Evolutionary conservation across 2,888 invertebrate genomes (phyloP).

Genomic region (Protodeltote pygarga): DNA sequence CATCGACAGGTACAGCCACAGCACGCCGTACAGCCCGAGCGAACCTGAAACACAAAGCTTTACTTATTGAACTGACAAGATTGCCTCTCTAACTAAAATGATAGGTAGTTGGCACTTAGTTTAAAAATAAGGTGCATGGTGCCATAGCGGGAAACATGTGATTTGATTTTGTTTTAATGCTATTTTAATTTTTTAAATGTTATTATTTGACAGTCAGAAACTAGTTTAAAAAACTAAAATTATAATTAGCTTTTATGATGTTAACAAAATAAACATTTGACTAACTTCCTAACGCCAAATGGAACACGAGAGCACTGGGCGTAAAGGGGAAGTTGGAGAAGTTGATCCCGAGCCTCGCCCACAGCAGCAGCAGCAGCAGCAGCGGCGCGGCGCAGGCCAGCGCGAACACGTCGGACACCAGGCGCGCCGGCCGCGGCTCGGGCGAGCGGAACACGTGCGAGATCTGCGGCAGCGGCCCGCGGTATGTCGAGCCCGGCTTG

Average conservation of each 20-base stretch:
- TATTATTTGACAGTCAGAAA: too few species aligned
- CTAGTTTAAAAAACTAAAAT: too few species aligned
- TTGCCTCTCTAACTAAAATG: too few species aligned
- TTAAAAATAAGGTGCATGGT: too few species aligned
- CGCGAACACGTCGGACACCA: conserved; percentile 97
- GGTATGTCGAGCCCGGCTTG: conserved; percentile 28
- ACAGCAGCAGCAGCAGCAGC: conserved; percentile 93
- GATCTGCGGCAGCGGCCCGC: conserved; percentile 87
- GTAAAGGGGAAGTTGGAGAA: conserved; percentile 93
- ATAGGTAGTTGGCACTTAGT: too few species aligned
- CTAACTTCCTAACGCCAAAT: conserved; percentile 93
- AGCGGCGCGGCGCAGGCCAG: conserved; percentile 93
- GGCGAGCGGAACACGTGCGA: conserved; percentile 96
- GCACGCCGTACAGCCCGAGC: conserved; percentile 94
- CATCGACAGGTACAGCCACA: conserved; percentile 98
- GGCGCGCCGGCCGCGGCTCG: conserved; percentile 95
- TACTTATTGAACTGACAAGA: not conserved
- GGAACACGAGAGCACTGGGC: conserved; percentile 95
- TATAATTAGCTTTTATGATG: too few species aligned
- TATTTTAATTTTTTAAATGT: too few species aligned
- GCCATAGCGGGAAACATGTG: too few species aligned
- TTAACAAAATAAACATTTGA: too few species aligned
- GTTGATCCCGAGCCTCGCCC: conserved; percentile 96
- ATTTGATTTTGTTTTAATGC: too few species aligned
- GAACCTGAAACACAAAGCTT: conserved; percentile 86